A percentile compares a stretch with the other conserved stretches of the same genome.
Conservation (phyloP, 2,888 invertebrate species). For the Melieria omissa region DNA sequence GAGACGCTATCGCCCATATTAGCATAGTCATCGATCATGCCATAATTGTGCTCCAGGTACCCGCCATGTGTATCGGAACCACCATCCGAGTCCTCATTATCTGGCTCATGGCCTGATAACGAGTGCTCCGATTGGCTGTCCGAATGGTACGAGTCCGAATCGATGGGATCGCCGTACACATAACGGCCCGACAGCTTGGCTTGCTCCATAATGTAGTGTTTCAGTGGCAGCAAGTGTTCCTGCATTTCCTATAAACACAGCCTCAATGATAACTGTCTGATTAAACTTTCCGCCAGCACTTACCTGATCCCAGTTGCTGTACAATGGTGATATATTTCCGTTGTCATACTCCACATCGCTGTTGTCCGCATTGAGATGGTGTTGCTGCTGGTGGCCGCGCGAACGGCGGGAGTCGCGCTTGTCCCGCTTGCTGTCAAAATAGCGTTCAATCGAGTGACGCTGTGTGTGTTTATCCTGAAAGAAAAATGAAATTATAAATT, state of each 20-base stretch:
- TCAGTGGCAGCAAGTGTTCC: conserved; percentile 82
- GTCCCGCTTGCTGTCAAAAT: conserved; percentile 47
- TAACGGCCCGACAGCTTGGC: conserved; percentile 77
- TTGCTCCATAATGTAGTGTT: conserved; percentile 90
- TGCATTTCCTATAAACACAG: conserved; percentile 69
- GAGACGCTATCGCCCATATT: conserved; percentile 70
- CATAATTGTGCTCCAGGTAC: conserved; percentile 74
- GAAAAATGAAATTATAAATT: not conserved
- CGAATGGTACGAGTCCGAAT: conserved; percentile 82
- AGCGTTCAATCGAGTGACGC: conserved; percentile 50
- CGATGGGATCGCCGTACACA: conserved; percentile 75
- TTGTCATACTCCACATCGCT: conserved; percentile 71
- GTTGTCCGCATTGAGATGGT: conserved; percentile 56
- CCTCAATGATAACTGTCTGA: not conserved
- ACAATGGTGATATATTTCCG: conserved; percentile 73
- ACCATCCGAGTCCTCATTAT: conserved; percentile 81
- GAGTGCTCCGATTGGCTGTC: conserved; percentile 77
- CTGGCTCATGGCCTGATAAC: conserved; percentile 78
- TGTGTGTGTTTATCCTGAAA: conserved; percentile 53
- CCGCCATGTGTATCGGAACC: conserved; percentile 72
- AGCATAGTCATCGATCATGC: conserved; percentile 64
- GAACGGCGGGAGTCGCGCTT: conserved; percentile 54
- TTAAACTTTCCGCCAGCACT: conserved; percentile 5
- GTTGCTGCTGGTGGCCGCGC: conserved; percentile 42
- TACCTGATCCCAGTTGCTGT: conserved; percentile 77